These are phyloP conservation scores for Zygothrica quintamaculata DNA, from an alignment of 2,888 invertebrate genomes.

Conservation along the genomic window DNA sequence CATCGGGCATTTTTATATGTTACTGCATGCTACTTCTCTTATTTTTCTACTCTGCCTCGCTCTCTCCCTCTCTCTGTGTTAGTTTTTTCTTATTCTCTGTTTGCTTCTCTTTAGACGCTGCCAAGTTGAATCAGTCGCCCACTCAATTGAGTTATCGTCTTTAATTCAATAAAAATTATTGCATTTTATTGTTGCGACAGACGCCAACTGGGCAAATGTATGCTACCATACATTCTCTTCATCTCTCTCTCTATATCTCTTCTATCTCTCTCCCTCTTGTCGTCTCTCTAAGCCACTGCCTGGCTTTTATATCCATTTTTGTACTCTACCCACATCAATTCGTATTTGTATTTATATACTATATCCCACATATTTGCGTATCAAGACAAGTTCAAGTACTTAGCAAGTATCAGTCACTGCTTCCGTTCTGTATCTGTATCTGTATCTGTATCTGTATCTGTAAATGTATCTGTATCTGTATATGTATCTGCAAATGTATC, in stretches of 20 bases:
- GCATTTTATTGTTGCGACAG: constrained; percentile 59
- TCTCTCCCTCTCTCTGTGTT: neutral
- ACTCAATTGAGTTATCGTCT: constrained; percentile 72
- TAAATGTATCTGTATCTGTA: constrained; percentile 2
- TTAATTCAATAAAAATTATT: constrained; percentile 75
- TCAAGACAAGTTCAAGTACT: constrained; percentile 51
- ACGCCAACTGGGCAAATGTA: constrained; percentile 59
- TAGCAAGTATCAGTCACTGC: constrained; percentile 16
- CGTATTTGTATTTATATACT: constrained; percentile 23
- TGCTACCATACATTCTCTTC: too few relatives aligned
- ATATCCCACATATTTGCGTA: constrained; percentile 45
- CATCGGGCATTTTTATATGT: constrained; percentile 35
- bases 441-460: constrained; percentile 22
- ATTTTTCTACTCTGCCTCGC: constrained; percentile 9
- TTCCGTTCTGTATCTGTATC: constrained; percentile 20
- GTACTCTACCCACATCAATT: neutral
- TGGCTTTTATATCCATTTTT: neutral
- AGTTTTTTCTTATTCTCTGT: neutral
- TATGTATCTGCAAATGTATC: constrained; percentile 27
- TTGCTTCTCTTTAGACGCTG: constrained; percentile 6
- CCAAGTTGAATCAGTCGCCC: constrained; percentile 39
- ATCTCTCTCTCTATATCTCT: neutral
- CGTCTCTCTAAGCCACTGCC: too few relatives aligned
- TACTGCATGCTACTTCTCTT: neutral
- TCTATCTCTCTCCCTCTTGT: neutral